A percentile compares a stretch with the other conserved stretches of the same genome.
Conservation (phyloP, 2,888 invertebrate genomes). For the Agriopis marginaria region DNA sequence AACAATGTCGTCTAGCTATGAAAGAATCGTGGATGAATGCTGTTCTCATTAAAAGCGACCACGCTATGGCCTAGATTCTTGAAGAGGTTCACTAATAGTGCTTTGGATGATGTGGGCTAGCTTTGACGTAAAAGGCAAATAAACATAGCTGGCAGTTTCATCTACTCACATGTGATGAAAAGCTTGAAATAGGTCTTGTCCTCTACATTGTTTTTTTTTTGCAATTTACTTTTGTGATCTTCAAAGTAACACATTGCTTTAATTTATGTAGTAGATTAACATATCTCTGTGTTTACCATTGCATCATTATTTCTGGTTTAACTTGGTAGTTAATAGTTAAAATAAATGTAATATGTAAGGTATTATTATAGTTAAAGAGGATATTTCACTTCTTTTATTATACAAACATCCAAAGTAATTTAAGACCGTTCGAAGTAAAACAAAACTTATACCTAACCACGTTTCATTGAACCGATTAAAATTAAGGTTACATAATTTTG, state of each 20-base stretch:
- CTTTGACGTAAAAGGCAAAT: conserved; percentile 29
- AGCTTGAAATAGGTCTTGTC: neutral
- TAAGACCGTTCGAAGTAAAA: too few relatives aligned
- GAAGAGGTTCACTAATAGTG: conserved; percentile 37
- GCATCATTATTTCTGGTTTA: too few relatives aligned
- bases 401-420: too few relatives aligned
- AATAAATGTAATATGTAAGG: too few relatives aligned
- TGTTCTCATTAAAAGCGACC: conserved; percentile 18
- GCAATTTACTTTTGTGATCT: neutral
- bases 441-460: too few relatives aligned
- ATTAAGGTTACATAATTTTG: neutral
- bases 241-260: neutral
- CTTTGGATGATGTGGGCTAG: conserved; percentile 32
- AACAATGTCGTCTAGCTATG: conserved; percentile 37
- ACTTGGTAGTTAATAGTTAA: too few relatives aligned
- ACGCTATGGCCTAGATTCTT: conserved; percentile 40
- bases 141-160: neutral
- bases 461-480: too few relatives aligned
- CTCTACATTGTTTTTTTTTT: neutral
- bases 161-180: neutral
- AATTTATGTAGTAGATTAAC: neutral
- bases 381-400: too few relatives aligned
- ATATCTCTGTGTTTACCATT: too few relatives aligned
- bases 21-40: conserved; percentile 11
- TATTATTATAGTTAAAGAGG: too few relatives aligned